A percentile compares a stretch with the other conserved stretches of the same genome.
phyloP scores from a whole-genome alignment of 2,113 vertebrate species.

The Pyxicephalus adspersus region DNA sequence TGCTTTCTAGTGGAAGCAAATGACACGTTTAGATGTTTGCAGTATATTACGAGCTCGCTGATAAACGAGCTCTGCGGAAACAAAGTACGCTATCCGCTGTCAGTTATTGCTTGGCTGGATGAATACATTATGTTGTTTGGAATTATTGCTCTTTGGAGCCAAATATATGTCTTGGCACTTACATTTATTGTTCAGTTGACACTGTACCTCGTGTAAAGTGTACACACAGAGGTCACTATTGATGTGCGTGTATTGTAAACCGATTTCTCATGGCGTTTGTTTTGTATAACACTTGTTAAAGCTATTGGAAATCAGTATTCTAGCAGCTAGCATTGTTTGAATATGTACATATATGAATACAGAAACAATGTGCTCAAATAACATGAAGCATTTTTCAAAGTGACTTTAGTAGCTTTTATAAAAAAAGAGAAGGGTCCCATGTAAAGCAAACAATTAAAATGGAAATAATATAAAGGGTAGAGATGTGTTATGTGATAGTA shows the following conservation, averaged over 20 bases:
- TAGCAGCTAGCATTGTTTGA: neutral
- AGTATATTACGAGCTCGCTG: conserved; percentile 40
- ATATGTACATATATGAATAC: no score
- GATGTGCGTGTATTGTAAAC: conserved; percentile 32
- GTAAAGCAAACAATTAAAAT: no score
- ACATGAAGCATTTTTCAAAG: no score
- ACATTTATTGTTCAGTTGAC: conserved; percentile 32
- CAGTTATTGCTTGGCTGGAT: conserved; percentile 44
- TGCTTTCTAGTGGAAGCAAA: conserved; percentile 33
- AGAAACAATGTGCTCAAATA: no score
- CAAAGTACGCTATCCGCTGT: conserved; percentile 25
- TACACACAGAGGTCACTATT: conserved; percentile 20
- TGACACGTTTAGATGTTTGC: conserved; percentile 45
- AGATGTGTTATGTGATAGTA: no score
- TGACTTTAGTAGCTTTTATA: no score
- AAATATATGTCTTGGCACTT: conserved; percentile 48
- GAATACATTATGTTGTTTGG: conserved; percentile 38
- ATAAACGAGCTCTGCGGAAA: conserved; percentile 40
- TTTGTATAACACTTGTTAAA: neutral
- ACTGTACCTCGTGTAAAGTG: conserved; percentile 27
- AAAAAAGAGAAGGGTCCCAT: no score
- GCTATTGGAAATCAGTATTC: conserved; percentile 22
- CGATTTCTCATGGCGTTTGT: conserved; percentile 1
- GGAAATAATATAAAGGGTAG: no score
- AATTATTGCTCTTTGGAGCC: conserved; percentile 49